These are phyloP conservation scores for Osmoderma eremita DNA, from an alignment of 2,888 invertebrate genomes.

Conservation along the genomic window DNA sequence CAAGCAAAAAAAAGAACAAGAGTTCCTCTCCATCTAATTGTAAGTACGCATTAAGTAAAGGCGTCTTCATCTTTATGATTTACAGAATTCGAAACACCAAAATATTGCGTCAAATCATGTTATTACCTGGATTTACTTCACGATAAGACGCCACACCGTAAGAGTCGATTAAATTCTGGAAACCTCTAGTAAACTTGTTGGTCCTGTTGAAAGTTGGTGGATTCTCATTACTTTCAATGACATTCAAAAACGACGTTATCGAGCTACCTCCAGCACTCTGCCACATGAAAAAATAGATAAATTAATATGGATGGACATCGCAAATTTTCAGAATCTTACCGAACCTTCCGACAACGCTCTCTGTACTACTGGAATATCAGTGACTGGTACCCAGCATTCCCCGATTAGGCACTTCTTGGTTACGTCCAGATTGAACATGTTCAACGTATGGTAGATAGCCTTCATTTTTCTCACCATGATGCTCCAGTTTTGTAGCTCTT, in stretches of 20 bases:
- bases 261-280: conserved; percentile 82
- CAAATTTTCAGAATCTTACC: conserved; percentile 63
- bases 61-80: too few relatives aligned
- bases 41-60: too few relatives aligned
- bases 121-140: conserved; percentile 88
- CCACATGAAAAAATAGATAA: conserved; percentile 37
- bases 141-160: conserved; percentile 93
- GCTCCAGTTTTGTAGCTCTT: conserved; percentile 89
- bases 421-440: conserved; percentile 91
- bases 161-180: conserved; percentile 92
- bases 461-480: conserved; percentile 90
- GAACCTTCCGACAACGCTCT: conserved; percentile 83
- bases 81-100: too few relatives aligned
- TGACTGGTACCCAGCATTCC: conserved; percentile 86
- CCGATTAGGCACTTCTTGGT: conserved; percentile 90
- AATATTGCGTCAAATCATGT: too few relatives aligned
- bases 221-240: conserved; percentile 80
- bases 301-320: not conserved
- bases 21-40: too few relatives aligned
- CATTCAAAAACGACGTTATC: conserved; percentile 92
- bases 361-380: conserved; percentile 77
- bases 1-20: too few relatives aligned
- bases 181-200: conserved; percentile 92
- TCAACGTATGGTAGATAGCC: conserved; percentile 93
- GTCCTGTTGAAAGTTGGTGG: conserved; percentile 94